Conservation (phyloP, 1,140 invertebrate genomes). For the Apis dorsata region DNA sequence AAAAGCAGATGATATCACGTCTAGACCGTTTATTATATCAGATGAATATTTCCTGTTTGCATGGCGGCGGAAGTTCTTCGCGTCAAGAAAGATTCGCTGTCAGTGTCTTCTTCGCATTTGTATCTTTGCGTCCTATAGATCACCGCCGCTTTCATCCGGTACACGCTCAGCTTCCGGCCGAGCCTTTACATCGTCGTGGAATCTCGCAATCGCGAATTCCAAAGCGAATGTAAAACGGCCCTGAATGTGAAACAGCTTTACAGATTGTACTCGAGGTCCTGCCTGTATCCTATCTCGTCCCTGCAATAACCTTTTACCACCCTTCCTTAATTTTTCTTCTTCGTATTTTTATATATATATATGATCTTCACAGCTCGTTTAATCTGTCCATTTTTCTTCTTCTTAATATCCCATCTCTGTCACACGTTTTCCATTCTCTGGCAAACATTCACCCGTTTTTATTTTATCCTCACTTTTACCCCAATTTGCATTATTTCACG, state of each 20-base stretch:
- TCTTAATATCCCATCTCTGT: constrained; percentile 4
- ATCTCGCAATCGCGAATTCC: constrained; percentile 77
- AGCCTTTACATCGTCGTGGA: constrained; percentile 48
- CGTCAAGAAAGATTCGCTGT: neutral
- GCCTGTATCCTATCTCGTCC: constrained; percentile 33
- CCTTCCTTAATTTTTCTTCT: neutral
- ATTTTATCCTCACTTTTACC: neutral
- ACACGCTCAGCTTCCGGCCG: constrained; percentile 12
- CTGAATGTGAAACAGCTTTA: constrained; percentile 59
- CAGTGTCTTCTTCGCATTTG: constrained; percentile 9
- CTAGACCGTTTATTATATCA: constrained; percentile 18
- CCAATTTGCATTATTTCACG: constrained; percentile 21
- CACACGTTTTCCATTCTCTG: neutral
- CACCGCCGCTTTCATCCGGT: constrained; percentile 15
- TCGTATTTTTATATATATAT: neutral
- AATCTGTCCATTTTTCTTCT: constrained; percentile 11
- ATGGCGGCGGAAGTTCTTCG: neutral
- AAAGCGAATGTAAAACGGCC: constrained; percentile 71
- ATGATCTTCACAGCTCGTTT: neutral
- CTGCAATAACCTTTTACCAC: neutral
- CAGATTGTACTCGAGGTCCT: constrained; percentile 70
- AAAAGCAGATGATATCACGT: constrained; percentile 40
- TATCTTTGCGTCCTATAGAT: constrained; percentile 31
- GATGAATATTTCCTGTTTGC: constrained; percentile 23
- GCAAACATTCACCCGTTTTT: neutral